These are phyloP conservation scores for Alexandromys fortis DNA, from an alignment of 2,113 vertebrate genomes.

Conservation along the genomic window DNA sequence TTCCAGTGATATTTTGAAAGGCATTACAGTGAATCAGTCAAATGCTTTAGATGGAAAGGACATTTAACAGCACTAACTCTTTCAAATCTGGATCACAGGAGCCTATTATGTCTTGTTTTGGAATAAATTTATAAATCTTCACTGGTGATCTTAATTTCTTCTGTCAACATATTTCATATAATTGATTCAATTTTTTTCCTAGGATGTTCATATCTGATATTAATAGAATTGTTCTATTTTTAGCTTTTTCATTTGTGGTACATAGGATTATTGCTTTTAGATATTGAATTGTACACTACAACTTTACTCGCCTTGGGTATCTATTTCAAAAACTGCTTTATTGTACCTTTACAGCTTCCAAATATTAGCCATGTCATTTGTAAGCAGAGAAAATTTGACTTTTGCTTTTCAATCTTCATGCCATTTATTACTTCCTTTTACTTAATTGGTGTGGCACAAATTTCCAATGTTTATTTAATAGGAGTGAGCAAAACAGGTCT, in stretches of 20 bases:
- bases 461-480: too few species aligned
- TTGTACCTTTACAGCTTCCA: neutral
- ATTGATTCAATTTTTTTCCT: neutral
- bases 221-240: neutral
- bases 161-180: neutral
- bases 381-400: neutral
- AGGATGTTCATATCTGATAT: neutral
- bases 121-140: neutral
- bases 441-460: neutral
- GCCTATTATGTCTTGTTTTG: too few species aligned
- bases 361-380: neutral
- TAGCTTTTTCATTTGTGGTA: neutral
- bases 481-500: neutral
- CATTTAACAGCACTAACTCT: neutral
- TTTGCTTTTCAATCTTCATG: neutral
- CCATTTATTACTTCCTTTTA: neutral
- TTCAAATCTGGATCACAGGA: neutral
- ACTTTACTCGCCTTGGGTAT: neutral
- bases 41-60: neutral
- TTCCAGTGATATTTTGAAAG: neutral
- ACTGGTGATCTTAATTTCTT: neutral
- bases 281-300: neutral
- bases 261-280: neutral
- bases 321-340: neutral
- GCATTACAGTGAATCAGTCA: neutral